Conservation (phyloP, 1,140 invertebrate genomes). For the Euglossa dilemma region DNA sequence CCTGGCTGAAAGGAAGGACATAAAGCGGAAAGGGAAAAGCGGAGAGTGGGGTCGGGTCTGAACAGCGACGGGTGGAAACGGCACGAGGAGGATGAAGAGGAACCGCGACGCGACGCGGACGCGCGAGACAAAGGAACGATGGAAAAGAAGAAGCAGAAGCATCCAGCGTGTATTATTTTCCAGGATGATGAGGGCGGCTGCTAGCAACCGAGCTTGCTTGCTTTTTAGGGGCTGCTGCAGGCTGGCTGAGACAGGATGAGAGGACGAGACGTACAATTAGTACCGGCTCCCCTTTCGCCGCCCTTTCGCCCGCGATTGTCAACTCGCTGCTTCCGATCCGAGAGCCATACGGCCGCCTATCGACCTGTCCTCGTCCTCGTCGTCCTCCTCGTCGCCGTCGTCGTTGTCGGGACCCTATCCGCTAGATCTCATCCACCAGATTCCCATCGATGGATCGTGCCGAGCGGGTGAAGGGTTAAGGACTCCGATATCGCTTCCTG, state of each 20-base stretch:
- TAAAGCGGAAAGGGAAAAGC: conserved; percentile 20
- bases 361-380: conserved; percentile 34
- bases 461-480: conserved; percentile 26
- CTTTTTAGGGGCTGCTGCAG: conserved; percentile 58
- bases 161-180: conserved; percentile 56
- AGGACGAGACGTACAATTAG: conserved; percentile 74
- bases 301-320: conserved; percentile 59
- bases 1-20: conserved; percentile 44
- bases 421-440: too few relatives aligned
- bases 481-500: conserved; percentile 41
- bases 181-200: conserved; percentile 61
- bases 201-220: conserved; percentile 35
- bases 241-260: conserved; percentile 51
- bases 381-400: too few relatives aligned
- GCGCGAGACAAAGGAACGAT: conserved; percentile 58
- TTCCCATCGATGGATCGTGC: conserved; percentile 58
- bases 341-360: conserved; percentile 26
- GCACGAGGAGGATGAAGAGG: not conserved
- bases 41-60: not conserved
- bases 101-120: conserved; percentile 59
- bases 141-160: conserved; percentile 55
- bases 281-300: conserved; percentile 41
- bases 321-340: conserved; percentile 60
- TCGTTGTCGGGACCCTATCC: too few relatives aligned
- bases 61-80: not conserved